Evolutionary conservation across 2,888 invertebrate genomes (phyloP).

Genomic region (Cataglyphis altisquamis): DNA sequence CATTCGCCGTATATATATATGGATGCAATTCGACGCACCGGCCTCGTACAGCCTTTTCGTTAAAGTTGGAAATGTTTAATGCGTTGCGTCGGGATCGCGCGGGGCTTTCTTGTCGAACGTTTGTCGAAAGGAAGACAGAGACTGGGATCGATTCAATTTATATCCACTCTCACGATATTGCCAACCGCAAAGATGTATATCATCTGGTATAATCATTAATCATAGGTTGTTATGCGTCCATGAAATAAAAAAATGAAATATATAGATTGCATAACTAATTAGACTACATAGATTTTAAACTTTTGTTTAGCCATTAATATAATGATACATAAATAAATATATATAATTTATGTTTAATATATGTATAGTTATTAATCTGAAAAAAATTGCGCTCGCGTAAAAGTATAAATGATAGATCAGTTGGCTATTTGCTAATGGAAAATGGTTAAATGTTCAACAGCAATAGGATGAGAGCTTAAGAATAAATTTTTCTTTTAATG

Average conservation of each 20-base stretch:
- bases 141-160: neutral
- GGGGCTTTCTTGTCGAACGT: neutral
- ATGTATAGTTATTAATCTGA: no score
- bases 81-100: neutral
- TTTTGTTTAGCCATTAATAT: neutral
- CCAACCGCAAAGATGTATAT: neutral
- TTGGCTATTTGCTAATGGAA: conserved; percentile 63
- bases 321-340: neutral
- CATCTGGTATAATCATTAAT: neutral
- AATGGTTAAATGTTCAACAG: conserved; percentile 10
- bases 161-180: neutral
- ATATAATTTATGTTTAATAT: neutral
- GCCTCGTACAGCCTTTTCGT: conserved; percentile 37
- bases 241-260: neutral
- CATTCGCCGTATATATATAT: conserved; percentile 32
- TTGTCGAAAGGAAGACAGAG: neutral
- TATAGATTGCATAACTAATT: neutral
- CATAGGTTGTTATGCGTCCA: neutral
- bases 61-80: conserved; percentile 38
- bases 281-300: neutral
- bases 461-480: neutral
- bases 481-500: conserved; percentile 40
- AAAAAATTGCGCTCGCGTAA: neutral
- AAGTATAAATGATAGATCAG: neutral
- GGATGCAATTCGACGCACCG: conserved; percentile 33